phyloP scores from a whole-genome alignment of 2,797 vertebrate species.

The Dendrocincla tyrannina region DNA sequence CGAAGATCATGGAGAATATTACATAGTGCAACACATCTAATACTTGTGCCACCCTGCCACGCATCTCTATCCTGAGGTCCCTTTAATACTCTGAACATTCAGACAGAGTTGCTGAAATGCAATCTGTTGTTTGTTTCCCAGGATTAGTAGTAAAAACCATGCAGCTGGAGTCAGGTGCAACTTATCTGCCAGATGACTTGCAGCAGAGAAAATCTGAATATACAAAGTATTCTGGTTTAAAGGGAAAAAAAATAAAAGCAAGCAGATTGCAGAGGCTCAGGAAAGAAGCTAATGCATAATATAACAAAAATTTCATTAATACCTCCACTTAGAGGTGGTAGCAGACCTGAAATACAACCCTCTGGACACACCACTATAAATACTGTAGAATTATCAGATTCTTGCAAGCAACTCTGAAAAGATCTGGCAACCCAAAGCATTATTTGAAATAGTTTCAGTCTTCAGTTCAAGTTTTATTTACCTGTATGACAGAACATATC shows the following conservation, averaged over 20 bases:
- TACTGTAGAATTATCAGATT: background rate
- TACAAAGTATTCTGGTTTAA: background rate
- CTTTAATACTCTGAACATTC: background rate
- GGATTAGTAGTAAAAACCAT: background rate
- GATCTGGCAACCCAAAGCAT: background rate
- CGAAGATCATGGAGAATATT: background rate
- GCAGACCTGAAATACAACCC: background rate
- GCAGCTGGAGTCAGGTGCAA: background rate
- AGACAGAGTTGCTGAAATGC: background rate
- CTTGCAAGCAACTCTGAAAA: background rate
- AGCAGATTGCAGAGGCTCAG: background rate
- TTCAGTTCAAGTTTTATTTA: background rate
- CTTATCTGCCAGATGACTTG: background rate
- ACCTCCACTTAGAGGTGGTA: background rate
- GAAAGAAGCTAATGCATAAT: background rate
- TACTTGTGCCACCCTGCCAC: background rate
- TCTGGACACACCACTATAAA: background rate
- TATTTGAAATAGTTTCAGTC: background rate
- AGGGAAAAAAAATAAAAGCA: background rate
- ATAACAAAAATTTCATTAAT: background rate
- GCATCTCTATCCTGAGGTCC: background rate
- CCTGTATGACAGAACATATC: background rate
- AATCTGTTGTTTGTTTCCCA: background rate
- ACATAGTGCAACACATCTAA: background rate
- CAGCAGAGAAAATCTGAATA: background rate